These are phyloP conservation scores for Spodoptera picta DNA, from an alignment of 2,888 invertebrate species.

Conservation along the genomic window DNA sequence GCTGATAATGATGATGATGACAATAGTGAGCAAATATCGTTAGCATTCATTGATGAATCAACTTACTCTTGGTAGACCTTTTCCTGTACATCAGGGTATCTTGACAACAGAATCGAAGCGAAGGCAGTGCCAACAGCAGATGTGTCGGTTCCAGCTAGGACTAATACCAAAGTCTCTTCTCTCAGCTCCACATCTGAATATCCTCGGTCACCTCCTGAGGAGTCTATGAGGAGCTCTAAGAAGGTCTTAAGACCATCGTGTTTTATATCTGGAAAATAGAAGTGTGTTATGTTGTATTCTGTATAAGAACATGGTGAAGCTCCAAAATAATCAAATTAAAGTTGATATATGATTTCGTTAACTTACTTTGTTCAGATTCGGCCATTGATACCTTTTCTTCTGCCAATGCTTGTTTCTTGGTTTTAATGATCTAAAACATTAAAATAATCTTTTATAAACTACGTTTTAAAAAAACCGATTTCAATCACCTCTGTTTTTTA, in stretches of 20 bases:
- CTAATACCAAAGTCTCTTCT: constrained; percentile 67
- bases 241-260: constrained; percentile 55
- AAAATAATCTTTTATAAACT: neutral
- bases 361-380: constrained; percentile 36
- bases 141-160: constrained; percentile 72
- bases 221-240: constrained; percentile 64
- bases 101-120: constrained; percentile 61
- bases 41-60: neutral
- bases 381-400: constrained; percentile 20
- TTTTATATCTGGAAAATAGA: constrained; percentile 19
- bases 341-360: no score
- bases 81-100: constrained; percentile 64
- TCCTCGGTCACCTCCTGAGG: constrained; percentile 48
- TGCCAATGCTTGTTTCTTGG: constrained; percentile 34
- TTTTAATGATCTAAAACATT: constrained; percentile 36
- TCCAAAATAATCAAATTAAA: no score
- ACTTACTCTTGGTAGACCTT: constrained; percentile 68
- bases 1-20: neutral
- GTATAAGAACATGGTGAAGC: no score
- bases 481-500: no score
- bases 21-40: no score
- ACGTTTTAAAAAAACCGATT: no score
- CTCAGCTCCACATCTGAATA: constrained; percentile 62
- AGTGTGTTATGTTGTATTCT: neutral
- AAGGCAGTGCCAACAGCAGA: constrained; percentile 67